Conservation (phyloP, 1,140 invertebrate genomes). For the Saccostrea glomerata region DNA sequence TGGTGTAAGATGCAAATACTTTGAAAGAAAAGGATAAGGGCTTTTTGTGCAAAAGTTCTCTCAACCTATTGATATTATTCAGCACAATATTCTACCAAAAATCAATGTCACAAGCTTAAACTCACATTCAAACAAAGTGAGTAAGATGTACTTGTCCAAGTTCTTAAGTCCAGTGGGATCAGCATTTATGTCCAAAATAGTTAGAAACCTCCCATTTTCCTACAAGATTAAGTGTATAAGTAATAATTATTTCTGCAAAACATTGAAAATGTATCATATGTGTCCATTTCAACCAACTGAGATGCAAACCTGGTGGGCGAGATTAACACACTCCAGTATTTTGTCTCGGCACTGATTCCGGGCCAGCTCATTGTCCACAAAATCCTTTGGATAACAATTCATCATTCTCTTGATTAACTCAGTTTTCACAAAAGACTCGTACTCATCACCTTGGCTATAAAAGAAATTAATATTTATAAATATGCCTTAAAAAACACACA, state of each 20-base stretch:
- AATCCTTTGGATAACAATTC: slow-evolving; percentile 74
- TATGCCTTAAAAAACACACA: background rate
- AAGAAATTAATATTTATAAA: background rate
- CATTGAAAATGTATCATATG: too few relatives aligned
- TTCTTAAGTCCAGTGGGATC: slow-evolving; percentile 73
- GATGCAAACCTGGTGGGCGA: slow-evolving; percentile 62
- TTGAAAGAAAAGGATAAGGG: too few relatives aligned
- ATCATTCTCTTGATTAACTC: slow-evolving; percentile 76
- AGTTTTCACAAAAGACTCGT: slow-evolving; percentile 76
- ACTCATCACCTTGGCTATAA: slow-evolving; percentile 68
- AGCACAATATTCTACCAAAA: too few relatives aligned
- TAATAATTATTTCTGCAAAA: too few relatives aligned
- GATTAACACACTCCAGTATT: slow-evolving; percentile 73
- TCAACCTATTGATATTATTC: too few relatives aligned
- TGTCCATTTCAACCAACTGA: background rate
- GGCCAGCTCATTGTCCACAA: slow-evolving; percentile 68
- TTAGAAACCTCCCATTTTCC: slow-evolving; percentile 75
- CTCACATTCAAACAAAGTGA: slow-evolving; percentile 78
- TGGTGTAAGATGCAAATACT: too few relatives aligned
- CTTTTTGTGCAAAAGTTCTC: too few relatives aligned
- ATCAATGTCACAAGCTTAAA: background rate
- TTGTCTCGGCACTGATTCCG: slow-evolving; percentile 72
- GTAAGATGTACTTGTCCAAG: slow-evolving; percentile 77
- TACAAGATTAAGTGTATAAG: slow-evolving; percentile 48
- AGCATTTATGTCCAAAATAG: slow-evolving; percentile 75